Evolutionary conservation across 2,797 vertebrate species (phyloP).

Genomic region (Rhinichthys osculus): DNA sequence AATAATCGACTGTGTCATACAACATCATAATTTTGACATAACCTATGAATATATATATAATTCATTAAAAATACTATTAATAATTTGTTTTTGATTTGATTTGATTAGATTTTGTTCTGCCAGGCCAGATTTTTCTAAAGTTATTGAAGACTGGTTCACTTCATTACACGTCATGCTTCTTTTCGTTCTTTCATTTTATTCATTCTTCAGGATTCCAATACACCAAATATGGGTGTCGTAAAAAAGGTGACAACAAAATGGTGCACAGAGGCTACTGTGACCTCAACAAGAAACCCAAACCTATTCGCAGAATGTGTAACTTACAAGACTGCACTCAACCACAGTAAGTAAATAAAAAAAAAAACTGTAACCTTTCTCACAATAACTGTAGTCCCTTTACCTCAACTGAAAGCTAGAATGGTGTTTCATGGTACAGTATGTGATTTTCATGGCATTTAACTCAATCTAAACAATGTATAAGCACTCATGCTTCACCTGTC

Average conservation of each 20-base stretch:
- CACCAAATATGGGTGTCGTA: conserved; percentile 94
- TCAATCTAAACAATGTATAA: conserved; percentile 25
- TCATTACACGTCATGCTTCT: neutral
- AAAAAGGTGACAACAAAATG: conserved; percentile 95
- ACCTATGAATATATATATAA: neutral
- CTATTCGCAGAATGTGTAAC: conserved; percentile 95
- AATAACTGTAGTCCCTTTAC: neutral
- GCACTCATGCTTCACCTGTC: neutral
- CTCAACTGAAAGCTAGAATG: neutral
- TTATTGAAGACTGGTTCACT: neutral
- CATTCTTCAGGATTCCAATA: conserved; percentile 88
- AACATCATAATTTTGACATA: neutral
- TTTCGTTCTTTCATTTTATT: neutral
- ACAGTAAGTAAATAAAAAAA: conserved; percentile 80
- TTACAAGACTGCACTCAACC: conserved; percentile 94
- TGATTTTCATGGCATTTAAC: neutral
- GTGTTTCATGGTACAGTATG: neutral
- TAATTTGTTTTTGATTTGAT: neutral
- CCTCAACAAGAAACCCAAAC: conserved; percentile 92
- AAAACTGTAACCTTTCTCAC: neutral
- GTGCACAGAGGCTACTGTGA: conserved; percentile 93
- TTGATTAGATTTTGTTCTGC: neutral
- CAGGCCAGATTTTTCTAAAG: neutral
- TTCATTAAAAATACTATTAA: neutral
- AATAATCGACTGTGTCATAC: neutral